These are phyloP conservation scores for Gymnorhina tibicen DNA, from an alignment of 2,113 vertebrate genomes.

Conservation along the genomic window DNA sequence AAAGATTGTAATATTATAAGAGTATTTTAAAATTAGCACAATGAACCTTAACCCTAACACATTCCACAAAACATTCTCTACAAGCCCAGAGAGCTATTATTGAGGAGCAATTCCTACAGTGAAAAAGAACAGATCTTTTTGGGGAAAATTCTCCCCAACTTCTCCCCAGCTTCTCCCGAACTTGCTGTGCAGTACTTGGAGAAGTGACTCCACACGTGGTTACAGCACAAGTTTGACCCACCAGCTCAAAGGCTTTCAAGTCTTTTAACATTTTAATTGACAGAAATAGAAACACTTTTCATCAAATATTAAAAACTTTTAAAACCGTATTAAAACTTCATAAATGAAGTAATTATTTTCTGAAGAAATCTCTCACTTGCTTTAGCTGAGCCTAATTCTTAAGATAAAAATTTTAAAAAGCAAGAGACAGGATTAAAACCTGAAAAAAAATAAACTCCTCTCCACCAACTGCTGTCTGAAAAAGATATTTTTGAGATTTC, in stretches of 20 bases:
- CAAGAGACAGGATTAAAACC: background rate
- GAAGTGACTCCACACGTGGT: background rate
- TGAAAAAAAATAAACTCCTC: background rate
- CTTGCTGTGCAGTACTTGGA: background rate
- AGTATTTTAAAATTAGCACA: background rate
- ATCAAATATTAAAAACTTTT: background rate
- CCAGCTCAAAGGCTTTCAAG: background rate
- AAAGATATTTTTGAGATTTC: background rate
- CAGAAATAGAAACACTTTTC: background rate
- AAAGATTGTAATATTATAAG: background rate
- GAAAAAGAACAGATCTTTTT: background rate
- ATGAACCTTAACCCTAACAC: background rate
- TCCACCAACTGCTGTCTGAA: background rate
- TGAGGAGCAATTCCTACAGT: background rate
- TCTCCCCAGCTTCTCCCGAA: background rate
- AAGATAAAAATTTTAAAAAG: background rate
- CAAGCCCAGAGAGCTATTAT: background rate
- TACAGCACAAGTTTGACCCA: background rate
- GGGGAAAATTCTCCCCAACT: background rate
- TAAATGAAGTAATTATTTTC: background rate
- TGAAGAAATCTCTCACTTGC: background rate
- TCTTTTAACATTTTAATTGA: background rate
- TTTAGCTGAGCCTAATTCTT: background rate
- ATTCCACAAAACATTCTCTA: background rate
- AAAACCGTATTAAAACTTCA: background rate